These are phyloP conservation scores for Aphodius granarius DNA, from an alignment of 2,888 invertebrate species.

Conservation along the genomic window DNA sequence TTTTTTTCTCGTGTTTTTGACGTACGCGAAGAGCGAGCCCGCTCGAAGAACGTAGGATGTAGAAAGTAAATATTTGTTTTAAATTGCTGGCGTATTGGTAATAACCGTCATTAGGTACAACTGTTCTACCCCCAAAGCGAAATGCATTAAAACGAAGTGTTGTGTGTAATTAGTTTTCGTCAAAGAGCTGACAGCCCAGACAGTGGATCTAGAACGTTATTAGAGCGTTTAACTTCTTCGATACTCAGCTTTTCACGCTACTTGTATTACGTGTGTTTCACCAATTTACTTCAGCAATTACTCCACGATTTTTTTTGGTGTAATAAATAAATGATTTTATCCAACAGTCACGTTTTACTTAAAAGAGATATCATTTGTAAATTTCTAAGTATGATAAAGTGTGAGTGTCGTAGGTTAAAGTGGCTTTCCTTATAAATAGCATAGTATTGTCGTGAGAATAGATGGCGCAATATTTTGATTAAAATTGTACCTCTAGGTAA, in stretches of 20 bases:
- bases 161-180: neutral
- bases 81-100: neutral
- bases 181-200: neutral
- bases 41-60: neutral
- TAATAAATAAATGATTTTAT: neutral
- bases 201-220: neutral
- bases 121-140: neutral
- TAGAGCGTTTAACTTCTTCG: neutral
- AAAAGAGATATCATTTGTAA: neutral
- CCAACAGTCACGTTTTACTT: neutral
- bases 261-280: neutral
- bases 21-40: neutral
- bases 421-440: neutral
- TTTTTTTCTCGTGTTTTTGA: neutral
- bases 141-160: neutral
- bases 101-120: neutral
- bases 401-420: neutral
- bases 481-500: neutral
- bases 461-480: conserved; percentile 6
- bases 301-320: neutral
- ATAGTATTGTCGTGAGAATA: neutral
- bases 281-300: neutral
- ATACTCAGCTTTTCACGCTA: neutral
- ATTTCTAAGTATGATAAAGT: neutral
- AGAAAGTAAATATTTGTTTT: neutral